Evolutionary conservation across 2,888 invertebrate genomes (phyloP).

Genomic region (Acronicta alni): DNA sequence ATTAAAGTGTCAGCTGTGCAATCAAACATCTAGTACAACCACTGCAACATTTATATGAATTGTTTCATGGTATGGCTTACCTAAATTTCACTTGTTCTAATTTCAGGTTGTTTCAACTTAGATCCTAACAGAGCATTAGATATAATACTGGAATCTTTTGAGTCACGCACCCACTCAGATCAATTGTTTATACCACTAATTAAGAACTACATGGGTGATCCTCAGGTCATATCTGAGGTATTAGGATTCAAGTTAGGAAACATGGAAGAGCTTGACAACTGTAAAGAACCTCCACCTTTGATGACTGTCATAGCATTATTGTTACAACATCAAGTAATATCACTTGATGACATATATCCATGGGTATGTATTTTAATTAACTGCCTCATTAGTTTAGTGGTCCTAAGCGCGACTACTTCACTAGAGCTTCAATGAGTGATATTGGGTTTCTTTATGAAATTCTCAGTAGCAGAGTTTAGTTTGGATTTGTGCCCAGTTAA

Average conservation of each 20-base stretch:
- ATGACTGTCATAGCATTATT: slow-evolving; percentile 97
- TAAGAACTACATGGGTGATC: slow-evolving; percentile 96
- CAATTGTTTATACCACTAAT: slow-evolving; percentile 95
- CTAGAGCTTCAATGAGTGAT: too few species aligned
- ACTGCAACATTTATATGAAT: too few species aligned
- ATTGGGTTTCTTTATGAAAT: too few species aligned
- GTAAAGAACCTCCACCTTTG: slow-evolving; percentile 93
- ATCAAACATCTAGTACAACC: too few species aligned
- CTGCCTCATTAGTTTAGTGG: too few species aligned
- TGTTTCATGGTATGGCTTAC: too few species aligned
- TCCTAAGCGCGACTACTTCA: too few species aligned
- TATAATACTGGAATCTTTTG: slow-evolving; percentile 98
- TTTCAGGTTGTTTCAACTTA: slow-evolving; percentile 98
- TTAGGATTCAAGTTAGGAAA: slow-evolving; percentile 97
- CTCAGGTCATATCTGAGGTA: slow-evolving; percentile 95
- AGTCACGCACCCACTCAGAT: slow-evolving; percentile 94
- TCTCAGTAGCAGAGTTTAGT: too few species aligned
- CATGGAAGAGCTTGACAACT: slow-evolving; percentile 88
- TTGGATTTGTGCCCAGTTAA: too few species aligned
- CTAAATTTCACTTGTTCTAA: slow-evolving; percentile 3
- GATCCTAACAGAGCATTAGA: slow-evolving; percentile 99
- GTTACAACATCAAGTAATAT: slow-evolving; percentile 95
- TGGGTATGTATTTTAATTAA: slow-evolving; percentile 91
- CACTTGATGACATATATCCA: slow-evolving; percentile 95
- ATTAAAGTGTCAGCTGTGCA: too few species aligned